Evolutionary conservation across 2,113 vertebrate species (phyloP), one percentile per base, ranked within the genome.

Genomic region (Lampris megalopsis): DNA sequence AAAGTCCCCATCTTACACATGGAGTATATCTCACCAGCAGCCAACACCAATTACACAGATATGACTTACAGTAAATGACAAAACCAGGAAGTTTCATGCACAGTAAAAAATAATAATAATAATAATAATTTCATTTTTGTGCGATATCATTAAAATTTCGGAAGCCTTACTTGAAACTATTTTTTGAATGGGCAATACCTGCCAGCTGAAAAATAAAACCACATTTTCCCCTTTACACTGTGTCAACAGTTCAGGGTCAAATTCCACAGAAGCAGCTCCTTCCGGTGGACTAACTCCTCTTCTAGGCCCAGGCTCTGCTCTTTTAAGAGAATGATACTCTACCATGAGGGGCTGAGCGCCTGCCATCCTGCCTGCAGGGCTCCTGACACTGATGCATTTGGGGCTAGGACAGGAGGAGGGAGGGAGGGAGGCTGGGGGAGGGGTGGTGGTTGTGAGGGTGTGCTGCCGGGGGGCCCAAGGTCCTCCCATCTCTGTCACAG

Each of bases 361-460:
- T 84, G 87, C 84, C 80, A 82, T 90, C 77, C 89, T 89, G 85
- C 84, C 81, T 75, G 69, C 79, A 87, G 80, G 85, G 73, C 71
- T 88, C 71, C 81, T 90, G 90, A 93, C 90, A 92, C 91, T 88
- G 87, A 93, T 91, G 88, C 85, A 91, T 77, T 43, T 75, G 43
- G 59, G 79, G 48, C 60, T 76, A 68, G 68, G 54, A 38, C 59
- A 35, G 54, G 69, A 84, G 68, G 76, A 38, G 49, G 38, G 35
- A 76, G 63, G 72, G 79, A 82, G 77, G 68, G 1, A 40, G 40
- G 37, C 47, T 6, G 64, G 42, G 37, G 38, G 37, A 5, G 35
- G 43, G 59, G 6, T 11, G 5, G 57, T 11, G 45, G 35, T 11
- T 1, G 57, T 11, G 45, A n/a, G 71, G 13, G 9, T 9, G 58